phyloP scores from a whole-genome alignment of 1,140 invertebrate species.

The Aphidius ervi region DNA sequence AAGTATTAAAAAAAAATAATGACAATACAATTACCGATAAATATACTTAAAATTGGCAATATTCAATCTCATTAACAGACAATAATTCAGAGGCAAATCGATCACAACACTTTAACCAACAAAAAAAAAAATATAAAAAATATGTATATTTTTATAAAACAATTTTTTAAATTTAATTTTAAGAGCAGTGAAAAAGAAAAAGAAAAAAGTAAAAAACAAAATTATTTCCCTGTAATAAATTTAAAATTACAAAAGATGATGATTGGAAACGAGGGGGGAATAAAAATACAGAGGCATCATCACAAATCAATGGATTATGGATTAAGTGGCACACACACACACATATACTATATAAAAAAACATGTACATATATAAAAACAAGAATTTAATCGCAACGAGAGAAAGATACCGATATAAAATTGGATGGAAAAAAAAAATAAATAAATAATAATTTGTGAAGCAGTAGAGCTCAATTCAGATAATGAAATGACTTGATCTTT shows the following conservation, averaged over 20 bases:
- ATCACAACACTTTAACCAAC: slow-evolving; percentile 29
- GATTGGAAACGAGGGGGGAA: no score
- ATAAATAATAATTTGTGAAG: slow-evolving; percentile 34
- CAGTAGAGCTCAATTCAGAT: slow-evolving; percentile 46
- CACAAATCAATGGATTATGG: no score
- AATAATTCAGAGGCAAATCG: slow-evolving; percentile 36
- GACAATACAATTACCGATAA: slow-evolving; percentile 31
- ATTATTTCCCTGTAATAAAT: no score
- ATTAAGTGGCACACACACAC: no score
- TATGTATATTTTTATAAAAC: slow-evolving; percentile 6
- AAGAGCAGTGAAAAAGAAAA: background rate
- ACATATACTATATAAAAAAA: no score
- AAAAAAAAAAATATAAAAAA: slow-evolving; percentile 41
- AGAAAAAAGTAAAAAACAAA: background rate
- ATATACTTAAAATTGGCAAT: slow-evolving; percentile 9
- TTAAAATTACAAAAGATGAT: no score
- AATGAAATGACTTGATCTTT: slow-evolving; percentile 51
- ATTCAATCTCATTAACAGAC: slow-evolving; percentile 46
- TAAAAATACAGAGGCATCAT: no score
- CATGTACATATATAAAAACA: no score
- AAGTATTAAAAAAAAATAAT: slow-evolving; percentile 34
- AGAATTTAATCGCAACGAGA: no score
- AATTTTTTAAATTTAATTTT: slow-evolving; percentile 1
- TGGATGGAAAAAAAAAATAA: slow-evolving; percentile 20
- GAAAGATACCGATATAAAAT: no score